Evolutionary conservation across 2,797 vertebrate species (phyloP), one percentile per base, ranked within the genome.

Genomic region (Parauchenoglanis ngamensis): DNA sequence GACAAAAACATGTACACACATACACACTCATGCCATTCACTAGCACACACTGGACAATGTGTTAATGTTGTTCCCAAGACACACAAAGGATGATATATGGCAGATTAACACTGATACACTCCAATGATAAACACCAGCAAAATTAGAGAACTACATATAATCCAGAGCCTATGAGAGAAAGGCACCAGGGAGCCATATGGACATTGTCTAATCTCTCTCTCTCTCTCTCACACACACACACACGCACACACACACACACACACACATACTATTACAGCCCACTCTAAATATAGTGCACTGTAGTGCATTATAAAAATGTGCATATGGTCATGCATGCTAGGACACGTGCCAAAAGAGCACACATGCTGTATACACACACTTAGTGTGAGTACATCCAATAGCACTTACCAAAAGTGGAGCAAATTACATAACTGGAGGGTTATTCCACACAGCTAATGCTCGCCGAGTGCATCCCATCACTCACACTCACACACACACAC

Each of bases 391-490:
- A 63, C 70, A 85, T 78, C 92, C 94, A 93, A 94, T 92, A 93
- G 76, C 72, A 90, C 90, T 93, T 93, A 94, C 94, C 91, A 92
- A 94, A 92, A 85, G 88, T 87, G 44, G 85, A 94, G 91, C 90
- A 89, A 85, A 93, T 95, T 95, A 95, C 92, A 90, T 95, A 95
- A 94, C 92, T 79, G 44, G 86, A 86, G 52, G 8, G 65, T 73
- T 88, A 46, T 54, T 83, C 79, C 82, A 40, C 19, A 79, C 59
- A 79, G 56, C 63, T 84, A 70, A 84, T 65, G 61, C 35, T 40
- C 77, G 40, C 56, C 35, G 15, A 76, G 49, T 76, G 13, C 21
- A 79, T 57, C n/a, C 63, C 15, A 12, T 75, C 67, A 49, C n/a
- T 23, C 49, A 73, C 49, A 83, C n/a, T 1, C 76, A 44, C 72